These are phyloP conservation scores for Meleagris gallopavo DNA, from an alignment of 2,113 vertebrate genomes.

Conservation along the genomic window DNA sequence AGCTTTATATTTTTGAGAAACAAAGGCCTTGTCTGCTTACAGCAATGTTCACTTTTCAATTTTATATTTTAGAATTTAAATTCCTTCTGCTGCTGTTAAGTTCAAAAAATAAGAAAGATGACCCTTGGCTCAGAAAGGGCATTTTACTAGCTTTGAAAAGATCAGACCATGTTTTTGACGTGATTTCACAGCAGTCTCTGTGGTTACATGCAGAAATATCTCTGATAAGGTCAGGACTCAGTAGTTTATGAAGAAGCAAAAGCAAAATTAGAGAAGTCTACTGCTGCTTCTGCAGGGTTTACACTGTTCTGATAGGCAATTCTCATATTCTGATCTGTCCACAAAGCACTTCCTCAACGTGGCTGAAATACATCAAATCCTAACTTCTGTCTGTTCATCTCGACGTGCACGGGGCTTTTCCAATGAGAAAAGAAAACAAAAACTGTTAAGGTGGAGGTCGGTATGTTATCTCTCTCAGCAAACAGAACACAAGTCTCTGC, in stretches of 20 bases:
- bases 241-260: background rate
- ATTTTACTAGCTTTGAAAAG: background rate
- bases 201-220: background rate
- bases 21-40: background rate
- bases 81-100: background rate
- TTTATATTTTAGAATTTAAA: background rate
- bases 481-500: accelerated
- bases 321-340: background rate
- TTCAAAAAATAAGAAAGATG: background rate
- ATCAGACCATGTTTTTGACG: accelerated
- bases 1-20: background rate
- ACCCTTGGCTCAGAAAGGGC: background rate
- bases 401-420: background rate
- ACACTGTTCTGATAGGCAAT: background rate
- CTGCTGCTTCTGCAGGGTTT: background rate
- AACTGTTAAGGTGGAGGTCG: background rate
- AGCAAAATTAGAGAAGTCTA: background rate
- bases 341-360: accelerated
- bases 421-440: background rate
- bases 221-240: background rate
- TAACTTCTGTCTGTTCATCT: background rate
- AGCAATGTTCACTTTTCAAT: background rate
- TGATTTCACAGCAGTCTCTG: background rate
- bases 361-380: background rate
- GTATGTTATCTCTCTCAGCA: background rate